Percentiles rank a stretch among this genome's conserved stretches.
Conservation (phyloP, 2,888 invertebrate genomes). For the Lycia hirtaria region DNA sequence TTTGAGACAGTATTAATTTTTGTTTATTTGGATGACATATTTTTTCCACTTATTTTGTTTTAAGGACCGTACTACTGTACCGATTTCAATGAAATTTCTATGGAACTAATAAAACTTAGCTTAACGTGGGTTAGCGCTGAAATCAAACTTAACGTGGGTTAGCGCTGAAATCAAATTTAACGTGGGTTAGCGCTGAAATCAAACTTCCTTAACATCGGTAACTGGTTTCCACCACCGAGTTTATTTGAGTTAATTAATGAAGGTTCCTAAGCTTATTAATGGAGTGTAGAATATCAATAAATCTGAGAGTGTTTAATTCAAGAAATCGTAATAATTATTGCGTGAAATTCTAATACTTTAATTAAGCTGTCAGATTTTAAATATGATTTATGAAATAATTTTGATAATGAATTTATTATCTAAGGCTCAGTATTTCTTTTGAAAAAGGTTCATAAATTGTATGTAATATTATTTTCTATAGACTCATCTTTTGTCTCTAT, state of each 20-base stretch:
- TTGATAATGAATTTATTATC: background rate
- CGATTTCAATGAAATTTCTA: too few relatives aligned
- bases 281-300: constrained; percentile 27
- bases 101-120: too few relatives aligned
- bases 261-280: constrained; percentile 24
- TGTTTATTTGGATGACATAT: too few relatives aligned
- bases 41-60: too few relatives aligned
- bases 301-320: constrained; percentile 18
- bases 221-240: background rate
- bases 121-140: too few relatives aligned
- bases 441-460: background rate
- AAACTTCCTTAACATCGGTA: background rate
- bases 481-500: too few relatives aligned
- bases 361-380: constrained; percentile 8
- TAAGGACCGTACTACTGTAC: too few relatives aligned
- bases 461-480: too few relatives aligned
- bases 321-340: constrained; percentile 22
- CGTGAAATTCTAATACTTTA: constrained; percentile 8
- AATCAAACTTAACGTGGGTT: too few relatives aligned
- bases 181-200: too few relatives aligned
- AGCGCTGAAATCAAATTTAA: too few relatives aligned
- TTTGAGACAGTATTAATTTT: too few relatives aligned
- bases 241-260: constrained; percentile 24
- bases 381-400: constrained; percentile 10
- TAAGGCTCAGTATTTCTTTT: background rate